phyloP scores from a whole-genome alignment of 2,888 invertebrate genomes.

The Lomographa bimaculata region DNA sequence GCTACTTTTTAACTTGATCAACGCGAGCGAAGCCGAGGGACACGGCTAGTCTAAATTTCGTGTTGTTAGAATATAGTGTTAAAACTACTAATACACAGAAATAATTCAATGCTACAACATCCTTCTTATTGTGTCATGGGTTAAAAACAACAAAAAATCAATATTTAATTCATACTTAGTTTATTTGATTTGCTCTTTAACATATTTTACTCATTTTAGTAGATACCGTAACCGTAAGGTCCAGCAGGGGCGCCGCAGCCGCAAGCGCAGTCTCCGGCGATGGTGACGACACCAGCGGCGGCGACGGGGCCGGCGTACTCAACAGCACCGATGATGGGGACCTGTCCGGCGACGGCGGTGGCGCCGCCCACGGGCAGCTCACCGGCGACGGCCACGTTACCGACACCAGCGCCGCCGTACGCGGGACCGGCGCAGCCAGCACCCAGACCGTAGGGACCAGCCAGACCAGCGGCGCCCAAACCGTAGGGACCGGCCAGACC shows the following conservation, averaged over 20 bases:
- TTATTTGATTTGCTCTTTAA: too few species aligned
- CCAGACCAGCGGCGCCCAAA: conserved; percentile 3
- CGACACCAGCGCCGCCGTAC: conserved; percentile 11
- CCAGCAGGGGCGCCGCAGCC: conserved; percentile 30
- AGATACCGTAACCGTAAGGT: conserved; percentile 23
- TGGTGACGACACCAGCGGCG: conserved; percentile 31
- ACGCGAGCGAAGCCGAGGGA: too few species aligned
- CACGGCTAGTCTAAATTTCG: too few species aligned
- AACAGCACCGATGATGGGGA: conserved; percentile 35
- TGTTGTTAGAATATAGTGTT: too few species aligned
- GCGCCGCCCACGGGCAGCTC: conserved; percentile 44
- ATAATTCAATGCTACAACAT: too few species aligned
- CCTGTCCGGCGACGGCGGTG: conserved; percentile 32
- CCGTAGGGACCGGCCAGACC: not conserved
- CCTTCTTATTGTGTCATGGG: too few species aligned
- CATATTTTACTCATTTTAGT: too few species aligned
- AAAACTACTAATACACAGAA: too few species aligned
- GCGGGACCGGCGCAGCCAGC: conserved; percentile 12
- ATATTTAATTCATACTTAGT: too few species aligned
- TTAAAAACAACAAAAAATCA: too few species aligned
- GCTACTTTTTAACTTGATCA: too few species aligned
- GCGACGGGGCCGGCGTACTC: conserved; percentile 30
- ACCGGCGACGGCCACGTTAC: conserved; percentile 40
- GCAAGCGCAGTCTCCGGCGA: conserved; percentile 31
- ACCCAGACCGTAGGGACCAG: conserved; percentile 10